Percentiles rank a stretch among this genome's conserved stretches.
Conservation (phyloP, 2,888 invertebrate genomes). For the Acanthosepion esculentum region DNA sequence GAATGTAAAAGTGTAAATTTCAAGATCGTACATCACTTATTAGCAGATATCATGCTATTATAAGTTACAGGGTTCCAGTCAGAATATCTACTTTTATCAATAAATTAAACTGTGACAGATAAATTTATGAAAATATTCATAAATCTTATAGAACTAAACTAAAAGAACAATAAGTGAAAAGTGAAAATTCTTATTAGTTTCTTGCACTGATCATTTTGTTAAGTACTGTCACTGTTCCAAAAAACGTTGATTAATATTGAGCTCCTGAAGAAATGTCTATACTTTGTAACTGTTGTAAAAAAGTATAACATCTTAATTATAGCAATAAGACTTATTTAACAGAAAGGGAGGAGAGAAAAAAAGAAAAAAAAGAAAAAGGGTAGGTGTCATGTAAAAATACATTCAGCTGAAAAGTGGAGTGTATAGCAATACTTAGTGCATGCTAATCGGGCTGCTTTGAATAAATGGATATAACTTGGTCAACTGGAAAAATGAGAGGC, state of each 20-base stretch:
- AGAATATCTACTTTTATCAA: not conserved
- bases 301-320: not conserved
- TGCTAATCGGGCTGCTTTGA: too few relatives aligned
- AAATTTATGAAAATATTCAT: not conserved
- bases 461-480: not conserved
- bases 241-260: not conserved
- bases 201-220: not conserved
- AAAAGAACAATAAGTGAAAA: not conserved
- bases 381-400: not conserved
- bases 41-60: not conserved
- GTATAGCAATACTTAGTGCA: constrained; percentile 15
- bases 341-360: not conserved
- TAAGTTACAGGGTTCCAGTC: not conserved
- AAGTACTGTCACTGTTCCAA: not conserved
- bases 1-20: not conserved
- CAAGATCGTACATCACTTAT: not conserved
- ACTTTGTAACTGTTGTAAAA: not conserved
- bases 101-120: not conserved
- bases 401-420: not conserved
- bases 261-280: not conserved
- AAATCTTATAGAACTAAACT: not conserved
- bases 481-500: not conserved
- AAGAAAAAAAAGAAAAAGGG: not conserved
- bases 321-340: not conserved
- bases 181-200: not conserved